Percentiles rank a stretch among this genome's conserved stretches.
These are phyloP conservation scores for Brachypteracias leptosomus DNA, from an alignment of 2,113 vertebrate genomes.

Conservation along the genomic window DNA sequence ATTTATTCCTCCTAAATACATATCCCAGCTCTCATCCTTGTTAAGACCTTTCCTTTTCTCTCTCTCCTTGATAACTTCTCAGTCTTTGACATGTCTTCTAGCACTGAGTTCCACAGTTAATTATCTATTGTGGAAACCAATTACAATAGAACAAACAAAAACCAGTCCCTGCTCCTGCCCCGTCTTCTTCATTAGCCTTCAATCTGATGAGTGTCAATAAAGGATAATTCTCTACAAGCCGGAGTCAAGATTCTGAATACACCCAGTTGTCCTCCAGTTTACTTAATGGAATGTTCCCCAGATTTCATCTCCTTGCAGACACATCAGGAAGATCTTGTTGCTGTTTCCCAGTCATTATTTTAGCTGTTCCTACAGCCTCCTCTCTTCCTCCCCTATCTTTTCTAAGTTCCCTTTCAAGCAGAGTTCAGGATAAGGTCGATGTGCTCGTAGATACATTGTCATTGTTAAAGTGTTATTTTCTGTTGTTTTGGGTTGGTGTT, in stretches of 20 bases:
- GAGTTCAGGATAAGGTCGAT: not conserved
- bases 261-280: not conserved
- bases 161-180: not conserved
- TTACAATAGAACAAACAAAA: slow-evolving; percentile 48
- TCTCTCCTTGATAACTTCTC: not conserved
- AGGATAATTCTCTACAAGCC: not conserved
- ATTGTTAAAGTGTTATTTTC: not conserved
- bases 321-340: not conserved
- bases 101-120: slow-evolving; percentile 13
- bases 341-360: not conserved
- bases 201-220: slow-evolving; percentile 32
- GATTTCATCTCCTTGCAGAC: not conserved
- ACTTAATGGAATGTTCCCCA: not conserved
- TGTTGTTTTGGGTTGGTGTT: not conserved
- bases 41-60: not conserved
- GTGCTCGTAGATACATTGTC: not conserved
- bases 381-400: not conserved
- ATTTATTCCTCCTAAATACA: not conserved
- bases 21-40: not conserved
- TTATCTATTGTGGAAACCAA: slow-evolving; percentile 46
- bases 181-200: slow-evolving; percentile 8
- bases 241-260: not conserved
- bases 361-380: not conserved
- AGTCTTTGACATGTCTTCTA: not conserved
- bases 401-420: not conserved